Percentiles rank a stretch among this genome's conserved stretches.
These are phyloP conservation scores for Heloderma charlesbogerti DNA, from an alignment of 2,113 vertebrate genomes.

Conservation along the genomic window DNA sequence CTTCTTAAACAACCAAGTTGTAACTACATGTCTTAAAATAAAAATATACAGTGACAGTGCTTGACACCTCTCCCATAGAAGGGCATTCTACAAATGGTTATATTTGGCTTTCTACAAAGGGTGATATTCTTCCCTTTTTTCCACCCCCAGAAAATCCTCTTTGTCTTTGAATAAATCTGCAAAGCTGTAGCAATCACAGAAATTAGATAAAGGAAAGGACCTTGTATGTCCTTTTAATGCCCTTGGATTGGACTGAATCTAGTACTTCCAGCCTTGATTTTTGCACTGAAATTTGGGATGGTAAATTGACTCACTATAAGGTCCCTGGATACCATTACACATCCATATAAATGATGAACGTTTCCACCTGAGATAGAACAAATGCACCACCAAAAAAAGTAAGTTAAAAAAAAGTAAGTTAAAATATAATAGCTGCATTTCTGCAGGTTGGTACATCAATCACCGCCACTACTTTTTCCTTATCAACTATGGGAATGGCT, in stretches of 20 bases:
- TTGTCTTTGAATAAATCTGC: background rate
- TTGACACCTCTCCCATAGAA: background rate
- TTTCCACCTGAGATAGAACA: background rate
- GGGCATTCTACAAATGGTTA: background rate
- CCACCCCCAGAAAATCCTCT: constrained; percentile 17
- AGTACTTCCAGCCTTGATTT: background rate
- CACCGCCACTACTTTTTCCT: background rate
- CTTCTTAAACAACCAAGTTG: background rate
- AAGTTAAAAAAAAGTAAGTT: background rate
- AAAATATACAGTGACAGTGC: background rate
- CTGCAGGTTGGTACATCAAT: background rate
- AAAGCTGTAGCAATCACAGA: background rate
- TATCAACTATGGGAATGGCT: background rate
- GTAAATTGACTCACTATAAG: background rate
- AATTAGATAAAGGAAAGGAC: constrained; percentile 16
- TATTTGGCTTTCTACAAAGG: constrained; percentile 11
- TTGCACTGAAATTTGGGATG: background rate
- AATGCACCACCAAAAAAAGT: background rate
- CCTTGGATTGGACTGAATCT: constrained; percentile 1
- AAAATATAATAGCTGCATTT: background rate
- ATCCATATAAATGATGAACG: background rate
- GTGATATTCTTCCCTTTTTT: constrained; percentile 1
- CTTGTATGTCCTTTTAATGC: background rate
- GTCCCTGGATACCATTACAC: too few relatives aligned
- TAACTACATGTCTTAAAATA: background rate